Evolutionary conservation across 2,113 vertebrate species (phyloP).

Genomic region (Apodemus sylvaticus): DNA sequence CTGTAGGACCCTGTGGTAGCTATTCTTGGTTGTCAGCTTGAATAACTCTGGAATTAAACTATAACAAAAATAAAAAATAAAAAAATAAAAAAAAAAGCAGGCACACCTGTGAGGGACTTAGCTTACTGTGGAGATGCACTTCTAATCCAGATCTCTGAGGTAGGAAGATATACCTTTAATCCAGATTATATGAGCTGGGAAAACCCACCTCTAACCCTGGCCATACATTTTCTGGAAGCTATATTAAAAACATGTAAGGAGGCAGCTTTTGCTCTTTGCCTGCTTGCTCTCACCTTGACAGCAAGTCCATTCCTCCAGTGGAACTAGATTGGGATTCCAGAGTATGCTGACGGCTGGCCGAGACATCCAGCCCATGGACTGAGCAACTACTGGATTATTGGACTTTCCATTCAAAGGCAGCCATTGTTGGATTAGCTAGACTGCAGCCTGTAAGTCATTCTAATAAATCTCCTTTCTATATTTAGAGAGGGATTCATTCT

Average conservation of each 20-base stretch:
- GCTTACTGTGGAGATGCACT: not conserved
- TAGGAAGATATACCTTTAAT: not conserved
- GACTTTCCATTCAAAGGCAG: not conserved
- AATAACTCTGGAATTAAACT: not conserved
- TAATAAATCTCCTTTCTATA: not conserved
- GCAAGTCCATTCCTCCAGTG: not conserved
- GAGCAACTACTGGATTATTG: not conserved
- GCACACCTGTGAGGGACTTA: not conserved
- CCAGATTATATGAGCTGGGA: not conserved
- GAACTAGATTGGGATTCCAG: not conserved
- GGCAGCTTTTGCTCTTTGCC: not conserved
- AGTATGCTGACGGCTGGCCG: not conserved
- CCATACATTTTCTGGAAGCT: not conserved
- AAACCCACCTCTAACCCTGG: not conserved
- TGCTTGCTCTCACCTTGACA: not conserved
- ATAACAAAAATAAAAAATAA: too few relatives aligned
- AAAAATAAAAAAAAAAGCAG: too few relatives aligned
- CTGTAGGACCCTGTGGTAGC: not conserved
- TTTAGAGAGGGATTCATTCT: not conserved
- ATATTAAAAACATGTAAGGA: not conserved
- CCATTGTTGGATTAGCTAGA: not conserved
- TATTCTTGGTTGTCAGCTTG: not conserved
- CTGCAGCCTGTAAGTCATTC: not conserved
- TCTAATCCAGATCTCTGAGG: not conserved
- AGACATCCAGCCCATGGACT: not conserved